Base-by-base conservation (phyloP, 2,113 vertebrate genomes). In the Monopterus albus region DNA sequence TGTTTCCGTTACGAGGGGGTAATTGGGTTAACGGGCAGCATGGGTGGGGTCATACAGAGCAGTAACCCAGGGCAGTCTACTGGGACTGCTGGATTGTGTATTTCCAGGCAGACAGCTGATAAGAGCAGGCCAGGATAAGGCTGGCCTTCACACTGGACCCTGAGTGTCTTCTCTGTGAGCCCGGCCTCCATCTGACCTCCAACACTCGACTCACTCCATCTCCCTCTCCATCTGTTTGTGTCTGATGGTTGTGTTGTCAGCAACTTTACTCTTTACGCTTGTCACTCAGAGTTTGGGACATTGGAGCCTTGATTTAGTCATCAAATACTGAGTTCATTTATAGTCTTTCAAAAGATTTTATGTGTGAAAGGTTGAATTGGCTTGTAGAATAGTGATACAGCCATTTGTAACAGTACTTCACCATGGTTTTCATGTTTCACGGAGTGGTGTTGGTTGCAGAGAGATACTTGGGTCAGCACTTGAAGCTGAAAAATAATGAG, bases 11-110 rank as follows among this genome's bases (percentile, higher is more conserved):
- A 65, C 20, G 6, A 25, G 7, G 3, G 18, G 62, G 29, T 84
- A 83, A 88, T 90, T 83, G 12, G 58, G 49, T 88, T 84, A 88
- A 81, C 33, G 20, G 84, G 57, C 74, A 67, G 81, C 79, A 82
- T 77, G 87, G 87, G 86, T 18, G 76, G 67, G 78, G 84, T 82
- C 85, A 75, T 8, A 33, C 35, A 7, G 50, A 53, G 55, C 42
- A 64, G 65, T 78, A 75, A 75, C 43, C 28, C 38, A 40, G 12
- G 13, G 39, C 17, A 11, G 55, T 73, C 87, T 75, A 71, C 49
- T 42, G 61, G 73, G 82, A 85, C 33, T 36, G 59, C 15, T 40
- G 82, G 81, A 75, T 86, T 89, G 80, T 70, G 26, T 28, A 50
- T 63, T 81, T 87, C 79, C 81, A 72, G 85, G 61, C 82, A 85